These are phyloP conservation scores for Ellobium chinense DNA, from an alignment of 2,888 invertebrate genomes.

Conservation along the genomic window DNA sequence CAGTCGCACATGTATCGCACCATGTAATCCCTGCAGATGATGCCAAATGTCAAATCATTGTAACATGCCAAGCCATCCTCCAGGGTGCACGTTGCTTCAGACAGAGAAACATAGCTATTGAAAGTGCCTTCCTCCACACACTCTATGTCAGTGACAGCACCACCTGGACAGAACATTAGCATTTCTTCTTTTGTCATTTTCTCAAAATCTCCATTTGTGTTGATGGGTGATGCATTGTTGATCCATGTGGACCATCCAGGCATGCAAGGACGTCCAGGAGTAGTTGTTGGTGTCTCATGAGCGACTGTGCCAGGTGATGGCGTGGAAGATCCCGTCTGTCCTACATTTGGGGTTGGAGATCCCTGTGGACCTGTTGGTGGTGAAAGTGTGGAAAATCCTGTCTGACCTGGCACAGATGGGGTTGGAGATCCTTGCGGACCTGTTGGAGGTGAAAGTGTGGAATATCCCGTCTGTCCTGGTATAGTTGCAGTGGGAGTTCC, in stretches of 20 bases:
- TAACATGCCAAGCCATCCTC: constrained; percentile 40
- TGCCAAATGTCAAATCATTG: constrained; percentile 9
- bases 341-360: not conserved
- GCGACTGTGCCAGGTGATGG: not conserved
- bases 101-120: constrained; percentile 49
- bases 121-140: constrained; percentile 62
- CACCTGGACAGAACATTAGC: constrained; percentile 61
- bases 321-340: not conserved
- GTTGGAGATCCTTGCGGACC: not conserved
- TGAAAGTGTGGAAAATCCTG: not conserved
- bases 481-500: not conserved
- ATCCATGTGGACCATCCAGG: constrained; percentile 64
- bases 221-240: constrained; percentile 60
- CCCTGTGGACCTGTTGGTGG: not conserved
- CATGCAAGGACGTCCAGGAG: not conserved
- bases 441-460: not conserved
- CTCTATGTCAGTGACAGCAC: constrained; percentile 66
- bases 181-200: constrained; percentile 56
- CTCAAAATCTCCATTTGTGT: constrained; percentile 61
- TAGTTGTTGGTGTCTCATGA: not conserved
- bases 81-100: constrained; percentile 39
- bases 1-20: constrained; percentile 80
- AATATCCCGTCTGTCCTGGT: not conserved
- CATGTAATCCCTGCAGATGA: constrained; percentile 72
- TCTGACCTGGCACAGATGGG: not conserved